Evolutionary conservation across 2,888 invertebrate species (phyloP).

Genomic region (Agrochola macilenta): DNA sequence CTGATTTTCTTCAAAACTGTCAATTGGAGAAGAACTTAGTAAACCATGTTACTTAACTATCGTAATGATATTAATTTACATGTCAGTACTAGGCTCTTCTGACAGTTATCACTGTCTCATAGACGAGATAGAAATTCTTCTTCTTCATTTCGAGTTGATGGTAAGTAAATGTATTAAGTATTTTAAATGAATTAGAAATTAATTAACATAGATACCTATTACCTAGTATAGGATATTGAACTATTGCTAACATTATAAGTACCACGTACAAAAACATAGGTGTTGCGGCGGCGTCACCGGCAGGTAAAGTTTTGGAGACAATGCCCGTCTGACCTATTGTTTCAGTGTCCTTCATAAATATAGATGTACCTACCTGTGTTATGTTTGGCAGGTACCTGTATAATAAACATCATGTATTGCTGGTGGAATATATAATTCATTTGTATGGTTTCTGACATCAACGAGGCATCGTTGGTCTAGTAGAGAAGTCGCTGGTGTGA

Average conservation of each 20-base stretch:
- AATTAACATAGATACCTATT: neutral
- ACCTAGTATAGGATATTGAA: too few species aligned
- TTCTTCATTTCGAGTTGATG: too few species aligned
- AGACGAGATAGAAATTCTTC: too few species aligned
- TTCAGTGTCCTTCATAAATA: slow-evolving; percentile 28
- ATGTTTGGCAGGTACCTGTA: neutral
- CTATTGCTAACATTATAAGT: neutral
- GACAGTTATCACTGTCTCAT: neutral
- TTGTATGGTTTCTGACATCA: neutral
- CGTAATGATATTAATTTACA: too few species aligned
- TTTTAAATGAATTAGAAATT: neutral
- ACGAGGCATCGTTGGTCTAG: neutral
- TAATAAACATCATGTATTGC: neutral
- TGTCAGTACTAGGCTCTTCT: too few species aligned
- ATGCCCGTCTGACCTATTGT: slow-evolving; percentile 44
- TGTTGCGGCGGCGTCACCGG: neutral
- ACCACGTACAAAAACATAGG: slow-evolving; percentile 5
- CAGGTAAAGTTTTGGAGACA: slow-evolving; percentile 57
- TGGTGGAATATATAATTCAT: neutral
- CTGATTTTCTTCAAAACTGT: neutral
- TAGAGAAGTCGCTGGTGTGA: too few species aligned
- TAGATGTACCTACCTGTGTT: slow-evolving; percentile 4
- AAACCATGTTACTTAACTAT: too few species aligned
- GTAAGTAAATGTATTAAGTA: too few species aligned
- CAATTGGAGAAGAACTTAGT: too few species aligned